phyloP scores from a whole-genome alignment of 23 tunicate species.

The Trididemnum miniatum region DNA sequence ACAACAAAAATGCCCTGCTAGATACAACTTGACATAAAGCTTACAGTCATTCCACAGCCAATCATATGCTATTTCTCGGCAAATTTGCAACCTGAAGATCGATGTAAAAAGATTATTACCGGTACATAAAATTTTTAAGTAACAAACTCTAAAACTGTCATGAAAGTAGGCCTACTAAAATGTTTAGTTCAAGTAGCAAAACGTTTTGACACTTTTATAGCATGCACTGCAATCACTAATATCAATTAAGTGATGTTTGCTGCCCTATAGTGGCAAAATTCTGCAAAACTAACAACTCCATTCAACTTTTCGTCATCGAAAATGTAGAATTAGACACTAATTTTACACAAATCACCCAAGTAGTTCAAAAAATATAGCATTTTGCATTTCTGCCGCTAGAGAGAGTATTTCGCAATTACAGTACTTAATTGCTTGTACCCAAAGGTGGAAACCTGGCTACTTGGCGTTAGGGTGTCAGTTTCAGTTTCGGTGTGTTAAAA shows the following conservation, averaged over 20 bases:
- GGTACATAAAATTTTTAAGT: not conserved
- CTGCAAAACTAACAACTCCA: not conserved
- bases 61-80: not conserved
- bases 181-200: not conserved
- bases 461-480: too few species aligned
- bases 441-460: too few species aligned
- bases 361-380: not conserved
- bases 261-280: not conserved
- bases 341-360: not conserved
- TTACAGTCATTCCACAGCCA: not conserved
- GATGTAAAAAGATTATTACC: not conserved
- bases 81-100: not conserved
- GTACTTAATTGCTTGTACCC: not conserved
- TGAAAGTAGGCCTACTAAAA: not conserved
- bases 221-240: not conserved
- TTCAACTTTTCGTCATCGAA: not conserved
- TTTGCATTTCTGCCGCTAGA: not conserved
- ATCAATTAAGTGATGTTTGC: not conserved
- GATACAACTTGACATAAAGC: not conserved
- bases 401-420: not conserved
- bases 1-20: too few species aligned
- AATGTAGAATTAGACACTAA: not conserved
- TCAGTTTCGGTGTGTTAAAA: too few species aligned
- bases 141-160: not conserved
- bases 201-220: not conserved